Evolutionary conservation across 2,888 invertebrate species (phyloP), one percentile per base, ranked within the genome.

Genomic region (Cyclophora punctaria): DNA sequence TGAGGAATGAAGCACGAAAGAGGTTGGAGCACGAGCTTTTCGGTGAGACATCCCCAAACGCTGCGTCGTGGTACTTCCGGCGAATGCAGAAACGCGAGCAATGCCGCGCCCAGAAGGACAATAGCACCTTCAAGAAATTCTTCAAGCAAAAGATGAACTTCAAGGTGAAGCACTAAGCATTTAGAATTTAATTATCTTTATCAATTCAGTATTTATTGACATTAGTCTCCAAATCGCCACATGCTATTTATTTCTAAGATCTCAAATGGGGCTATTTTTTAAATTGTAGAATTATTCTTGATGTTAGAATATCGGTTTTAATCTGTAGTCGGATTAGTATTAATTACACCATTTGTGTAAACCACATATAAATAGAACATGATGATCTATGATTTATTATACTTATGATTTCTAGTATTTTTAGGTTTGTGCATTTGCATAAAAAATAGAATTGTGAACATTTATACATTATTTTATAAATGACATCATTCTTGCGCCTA

Each of bases 1-100:
- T 79, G 37, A 71, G 89, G 46, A 76, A 70, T 4, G 80, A 84
- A 52, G 83, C 85, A 45, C 75, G 89, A 46, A 80, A 75, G 49
- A 80, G 69, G 58, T 59, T 84, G 3, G 80, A 85, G 56, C 67
- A 73, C 43, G 86, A 82, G 50, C 55, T 82, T 7, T 81, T 84
- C 59, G 80, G 80, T 7, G 77, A 79, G 37, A 69, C 64, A 7
- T 73, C 66, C 42, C 66, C 72, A 2, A 83, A 83, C 56, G 78
- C 74, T 44, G 84, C 86, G 1, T 76, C 78, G 2, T 89, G 89
- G 89, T 89, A 89, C 60, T 89, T 89, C 57, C 74, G 81, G 20
- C 80, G 88, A 35, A 84, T 89, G 88, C 78, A 80, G 48, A 76
- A 76, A 51, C 75, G 89, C 4, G 88, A 89, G 50, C 85, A 87